These are phyloP conservation scores for Paracanthobrama guichenoti DNA, from an alignment of 2,113 vertebrate genomes.

Conservation along the genomic window DNA sequence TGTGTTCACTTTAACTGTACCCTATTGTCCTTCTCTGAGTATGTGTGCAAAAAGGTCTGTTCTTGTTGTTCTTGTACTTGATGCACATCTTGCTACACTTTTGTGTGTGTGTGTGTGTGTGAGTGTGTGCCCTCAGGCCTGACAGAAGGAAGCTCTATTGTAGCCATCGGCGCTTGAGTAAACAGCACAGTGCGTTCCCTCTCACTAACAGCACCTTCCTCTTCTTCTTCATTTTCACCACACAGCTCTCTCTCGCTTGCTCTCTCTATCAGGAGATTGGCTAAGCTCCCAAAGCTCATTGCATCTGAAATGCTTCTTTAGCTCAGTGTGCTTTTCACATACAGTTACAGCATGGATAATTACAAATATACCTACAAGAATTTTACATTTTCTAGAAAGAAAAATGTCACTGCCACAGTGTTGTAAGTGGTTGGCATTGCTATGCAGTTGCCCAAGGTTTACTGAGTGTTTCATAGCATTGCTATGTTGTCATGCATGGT, in stretches of 20 bases:
- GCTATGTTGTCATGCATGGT: not conserved
- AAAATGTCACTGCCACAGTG: no score
- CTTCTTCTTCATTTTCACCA: conserved; percentile 16
- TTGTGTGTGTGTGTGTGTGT: not conserved
- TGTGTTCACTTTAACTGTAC: not conserved
- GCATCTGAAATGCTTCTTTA: conserved; percentile 40
- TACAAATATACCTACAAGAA: no score
- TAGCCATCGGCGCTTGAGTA: not conserved
- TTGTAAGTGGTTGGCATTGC: no score
- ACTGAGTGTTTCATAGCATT: no score
- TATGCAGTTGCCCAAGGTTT: no score
- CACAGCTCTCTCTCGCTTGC: not conserved
- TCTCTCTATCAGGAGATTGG: conserved; percentile 43
- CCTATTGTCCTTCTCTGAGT: not conserved
- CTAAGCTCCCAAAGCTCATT: conserved; percentile 43
- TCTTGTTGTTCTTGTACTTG: not conserved
- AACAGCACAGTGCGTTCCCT: conserved; percentile 11
- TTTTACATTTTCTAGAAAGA: no score
- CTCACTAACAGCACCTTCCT: conserved; percentile 25
- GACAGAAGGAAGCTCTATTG: not conserved
- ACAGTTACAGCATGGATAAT: not conserved
- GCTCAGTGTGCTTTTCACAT: not conserved
- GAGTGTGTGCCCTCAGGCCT: not conserved
- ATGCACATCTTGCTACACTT: not conserved
- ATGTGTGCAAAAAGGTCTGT: not conserved